Percentiles rank a stretch among this genome's conserved stretches.
These are phyloP conservation scores for Dicyrtomina minuta DNA, from an alignment of 2,888 invertebrate genomes.

Conservation along the genomic window DNA sequence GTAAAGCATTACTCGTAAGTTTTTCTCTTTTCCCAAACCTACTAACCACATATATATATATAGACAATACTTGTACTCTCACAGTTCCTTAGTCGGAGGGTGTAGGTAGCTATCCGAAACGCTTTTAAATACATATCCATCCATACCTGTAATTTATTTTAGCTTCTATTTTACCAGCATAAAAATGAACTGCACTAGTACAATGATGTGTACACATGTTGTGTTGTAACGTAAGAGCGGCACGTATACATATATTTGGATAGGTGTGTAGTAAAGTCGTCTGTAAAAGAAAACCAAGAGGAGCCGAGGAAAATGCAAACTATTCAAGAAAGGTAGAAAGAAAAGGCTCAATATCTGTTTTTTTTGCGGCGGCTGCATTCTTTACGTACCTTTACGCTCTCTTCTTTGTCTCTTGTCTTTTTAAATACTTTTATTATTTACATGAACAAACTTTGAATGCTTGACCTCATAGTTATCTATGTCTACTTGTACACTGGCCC, in stretches of 20 bases:
- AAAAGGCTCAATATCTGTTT: slow-evolving; percentile 28
- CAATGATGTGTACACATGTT: background rate
- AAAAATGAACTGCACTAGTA: slow-evolving; percentile 6
- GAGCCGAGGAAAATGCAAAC: slow-evolving; percentile 30
- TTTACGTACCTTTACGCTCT: slow-evolving; percentile 28
- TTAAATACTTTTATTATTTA: slow-evolving; percentile 29
- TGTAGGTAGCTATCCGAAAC: background rate
- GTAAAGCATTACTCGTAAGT: slow-evolving; percentile 1
- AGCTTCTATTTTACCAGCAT: slow-evolving; percentile 15
- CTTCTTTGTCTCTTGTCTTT: slow-evolving; percentile 19
- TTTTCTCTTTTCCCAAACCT: background rate
- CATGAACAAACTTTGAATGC: slow-evolving; percentile 9
- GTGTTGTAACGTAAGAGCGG: no score
- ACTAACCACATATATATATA: slow-evolving; percentile 5
- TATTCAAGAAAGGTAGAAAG: slow-evolving; percentile 29
- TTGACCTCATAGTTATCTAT: slow-evolving; percentile 7
- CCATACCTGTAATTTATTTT: slow-evolving; percentile 22
- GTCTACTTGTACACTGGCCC: background rate
- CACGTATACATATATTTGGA: background rate
- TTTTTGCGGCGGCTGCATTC: slow-evolving; percentile 31
- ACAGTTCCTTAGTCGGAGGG: background rate
- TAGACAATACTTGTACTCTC: no score
- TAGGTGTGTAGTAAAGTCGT: slow-evolving; percentile 1
- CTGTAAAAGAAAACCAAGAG: slow-evolving; percentile 7
- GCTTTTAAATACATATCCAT: slow-evolving; percentile 6